These are phyloP conservation scores for Acrocera orbiculus DNA, from an alignment of 2,888 invertebrate genomes.

Conservation along the genomic window DNA sequence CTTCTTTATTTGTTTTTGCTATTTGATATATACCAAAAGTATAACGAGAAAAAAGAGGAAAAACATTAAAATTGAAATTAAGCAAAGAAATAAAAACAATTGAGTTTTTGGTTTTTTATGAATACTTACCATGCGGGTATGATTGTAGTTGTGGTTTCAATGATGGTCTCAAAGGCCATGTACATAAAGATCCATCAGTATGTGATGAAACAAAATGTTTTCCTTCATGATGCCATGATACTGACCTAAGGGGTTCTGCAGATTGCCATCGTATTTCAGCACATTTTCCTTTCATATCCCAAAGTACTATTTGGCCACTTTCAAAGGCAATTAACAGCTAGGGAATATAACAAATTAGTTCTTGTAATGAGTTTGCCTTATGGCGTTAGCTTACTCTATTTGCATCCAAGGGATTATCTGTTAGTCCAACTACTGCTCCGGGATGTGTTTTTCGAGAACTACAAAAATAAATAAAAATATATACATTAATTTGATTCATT, in stretches of 20 bases:
- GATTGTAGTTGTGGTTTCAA: constrained; percentile 63
- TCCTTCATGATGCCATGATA: constrained; percentile 96
- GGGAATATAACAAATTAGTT: constrained; percentile 14
- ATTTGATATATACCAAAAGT: constrained; percentile 14
- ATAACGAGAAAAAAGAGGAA: constrained; percentile 5
- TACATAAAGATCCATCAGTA: constrained; percentile 85
- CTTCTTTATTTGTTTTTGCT: constrained; percentile 85
- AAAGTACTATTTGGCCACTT: constrained; percentile 81
- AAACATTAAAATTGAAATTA: not conserved
- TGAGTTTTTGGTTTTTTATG: not conserved
- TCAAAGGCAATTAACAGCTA: constrained; percentile 94
- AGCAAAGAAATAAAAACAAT: not conserved
- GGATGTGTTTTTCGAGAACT: constrained; percentile 92
- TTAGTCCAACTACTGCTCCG: constrained; percentile 86
- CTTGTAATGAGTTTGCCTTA: constrained; percentile 2
- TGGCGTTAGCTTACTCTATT: constrained; percentile 76
- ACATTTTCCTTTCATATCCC: constrained; percentile 78
- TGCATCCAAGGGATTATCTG: constrained; percentile 91
- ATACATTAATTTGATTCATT: too few relatives aligned
- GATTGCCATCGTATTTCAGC: constrained; percentile 75
- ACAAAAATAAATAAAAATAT: constrained; percentile 33
- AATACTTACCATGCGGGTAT: constrained; percentile 68
- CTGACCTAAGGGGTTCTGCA: constrained; percentile 61
- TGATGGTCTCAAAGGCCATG: constrained; percentile 70
- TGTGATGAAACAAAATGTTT: constrained; percentile 95